These are phyloP conservation scores for Campoletis sonorensis DNA, from an alignment of 1,140 invertebrate genomes.

Conservation along the genomic window DNA sequence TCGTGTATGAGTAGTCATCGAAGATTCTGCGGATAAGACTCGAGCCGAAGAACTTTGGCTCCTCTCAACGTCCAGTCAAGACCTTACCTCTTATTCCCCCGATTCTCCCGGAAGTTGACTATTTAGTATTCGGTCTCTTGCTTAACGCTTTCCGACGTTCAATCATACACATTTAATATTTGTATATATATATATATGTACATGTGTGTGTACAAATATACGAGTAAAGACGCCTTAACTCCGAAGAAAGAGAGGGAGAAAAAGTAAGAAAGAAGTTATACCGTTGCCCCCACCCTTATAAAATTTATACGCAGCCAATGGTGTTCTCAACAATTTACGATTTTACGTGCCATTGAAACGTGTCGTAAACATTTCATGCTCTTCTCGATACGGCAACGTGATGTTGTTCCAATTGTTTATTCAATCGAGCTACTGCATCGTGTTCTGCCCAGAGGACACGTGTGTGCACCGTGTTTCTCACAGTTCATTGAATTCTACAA, in stretches of 20 bases:
- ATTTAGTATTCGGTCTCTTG: conserved; percentile 49
- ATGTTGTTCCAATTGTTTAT: conserved; percentile 30
- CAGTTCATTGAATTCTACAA: no score
- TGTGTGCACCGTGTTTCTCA: no score
- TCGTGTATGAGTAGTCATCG: conserved; percentile 14
- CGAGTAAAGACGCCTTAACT: not conserved
- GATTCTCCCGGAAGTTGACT: conserved; percentile 46
- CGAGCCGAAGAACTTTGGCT: not conserved
- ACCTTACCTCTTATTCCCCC: conserved; percentile 9
- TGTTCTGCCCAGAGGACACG: not conserved
- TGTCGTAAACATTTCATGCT: conserved; percentile 15
- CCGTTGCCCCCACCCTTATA: not conserved
- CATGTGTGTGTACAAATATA: not conserved
- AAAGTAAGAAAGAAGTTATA: not conserved
- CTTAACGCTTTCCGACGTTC: conserved; percentile 37
- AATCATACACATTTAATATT: conserved; percentile 16
- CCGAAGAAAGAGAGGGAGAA: not conserved
- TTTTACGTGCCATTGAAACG: conserved; percentile 21
- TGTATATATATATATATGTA: no score
- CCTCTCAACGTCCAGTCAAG: no score
- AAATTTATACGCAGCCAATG: not conserved
- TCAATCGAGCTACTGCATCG: not conserved
- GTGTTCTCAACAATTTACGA: conserved; percentile 30
- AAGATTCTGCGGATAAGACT: conserved; percentile 45
- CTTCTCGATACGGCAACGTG: not conserved